phyloP scores from a whole-genome alignment of 2,113 vertebrate species.

The Pimephales promelas region DNA sequence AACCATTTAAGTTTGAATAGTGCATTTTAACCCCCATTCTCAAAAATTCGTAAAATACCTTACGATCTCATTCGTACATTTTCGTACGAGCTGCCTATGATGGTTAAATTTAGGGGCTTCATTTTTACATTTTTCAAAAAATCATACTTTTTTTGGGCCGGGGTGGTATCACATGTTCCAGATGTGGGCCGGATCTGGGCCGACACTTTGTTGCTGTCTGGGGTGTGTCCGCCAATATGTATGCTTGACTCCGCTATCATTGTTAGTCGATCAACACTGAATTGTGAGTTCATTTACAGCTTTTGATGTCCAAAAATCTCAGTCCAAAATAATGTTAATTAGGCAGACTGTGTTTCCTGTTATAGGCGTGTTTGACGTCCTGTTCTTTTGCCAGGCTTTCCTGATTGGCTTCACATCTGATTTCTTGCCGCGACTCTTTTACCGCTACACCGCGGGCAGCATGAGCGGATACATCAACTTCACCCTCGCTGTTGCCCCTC shows the following conservation, averaged over 20 bases:
- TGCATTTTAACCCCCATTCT: too few relatives aligned
- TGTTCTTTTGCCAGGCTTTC: constrained; percentile 71
- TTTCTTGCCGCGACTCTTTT: constrained; percentile 75
- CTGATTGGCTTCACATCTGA: constrained; percentile 80
- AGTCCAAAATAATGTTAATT: constrained; percentile 33
- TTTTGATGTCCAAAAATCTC: not conserved
- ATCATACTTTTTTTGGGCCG: too few relatives aligned
- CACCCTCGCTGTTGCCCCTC: constrained; percentile 71
- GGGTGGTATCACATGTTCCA: too few relatives aligned
- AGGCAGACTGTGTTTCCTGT: not conserved
- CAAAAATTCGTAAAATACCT: too few relatives aligned
- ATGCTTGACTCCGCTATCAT: not conserved
- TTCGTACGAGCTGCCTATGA: too few relatives aligned
- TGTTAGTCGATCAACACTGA: not conserved
- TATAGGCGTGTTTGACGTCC: not conserved
- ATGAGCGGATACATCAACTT: constrained; percentile 74
- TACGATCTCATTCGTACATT: too few relatives aligned
- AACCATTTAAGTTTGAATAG: too few relatives aligned
- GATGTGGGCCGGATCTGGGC: too few relatives aligned
- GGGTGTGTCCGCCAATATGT: not conserved
- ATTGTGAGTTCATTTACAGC: not conserved
- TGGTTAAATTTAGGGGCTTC: too few relatives aligned
- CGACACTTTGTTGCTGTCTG: too few relatives aligned
- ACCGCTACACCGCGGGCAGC: constrained; percentile 68
- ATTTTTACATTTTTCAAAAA: too few relatives aligned